Evolutionary conservation across 2,888 invertebrate species (phyloP), one percentile per base, ranked within the genome.

Genomic region (Drymonia ruficornis): DNA sequence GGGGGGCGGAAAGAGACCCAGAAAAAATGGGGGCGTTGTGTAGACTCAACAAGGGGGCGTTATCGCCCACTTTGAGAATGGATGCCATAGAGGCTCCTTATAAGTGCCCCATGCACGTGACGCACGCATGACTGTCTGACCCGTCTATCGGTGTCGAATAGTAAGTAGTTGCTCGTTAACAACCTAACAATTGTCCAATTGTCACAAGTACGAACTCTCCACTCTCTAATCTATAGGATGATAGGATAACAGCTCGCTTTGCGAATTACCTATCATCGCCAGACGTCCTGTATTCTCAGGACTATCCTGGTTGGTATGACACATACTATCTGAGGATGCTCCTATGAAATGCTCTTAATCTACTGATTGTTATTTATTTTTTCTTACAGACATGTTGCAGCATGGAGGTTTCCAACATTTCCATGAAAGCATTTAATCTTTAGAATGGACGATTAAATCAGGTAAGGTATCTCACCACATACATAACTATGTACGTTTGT

Each of bases 121-220:
- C n/a, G 5, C 36, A n/a, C 36, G 36, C 36, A n/a, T 50, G 74
- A 66, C 64, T 61, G 65, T 62, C 49, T 69, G 76, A 71, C 69
- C 68, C 63, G 63, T 53, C 68, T 67, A 66, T 72, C 64, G 67
- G 69, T 78, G 78, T 79, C 74, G 74, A 83, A 83, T 80, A 79
- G 76, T 78, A 76, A 81, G 75, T 66, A 78, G 70, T 75, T 63
- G 54, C 64, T 63, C 59, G 67, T 65, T 65, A 80, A 82, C 77
- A 75, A 81, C 69, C 64, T 56, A 50, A 74, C 87, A 87, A 88
- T 88, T 86, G 79, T 78, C 76, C 88, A 88, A 87, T 89, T 88
- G 86, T 67, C 59, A 58, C 67, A 74, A 74, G 40, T 46, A 38
- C 46, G 50, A 52, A 53, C 45, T 50, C 44, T 45, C 47, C 4